Conservation (phyloP, 2,888 invertebrate species). For the Atherix ibis region DNA sequence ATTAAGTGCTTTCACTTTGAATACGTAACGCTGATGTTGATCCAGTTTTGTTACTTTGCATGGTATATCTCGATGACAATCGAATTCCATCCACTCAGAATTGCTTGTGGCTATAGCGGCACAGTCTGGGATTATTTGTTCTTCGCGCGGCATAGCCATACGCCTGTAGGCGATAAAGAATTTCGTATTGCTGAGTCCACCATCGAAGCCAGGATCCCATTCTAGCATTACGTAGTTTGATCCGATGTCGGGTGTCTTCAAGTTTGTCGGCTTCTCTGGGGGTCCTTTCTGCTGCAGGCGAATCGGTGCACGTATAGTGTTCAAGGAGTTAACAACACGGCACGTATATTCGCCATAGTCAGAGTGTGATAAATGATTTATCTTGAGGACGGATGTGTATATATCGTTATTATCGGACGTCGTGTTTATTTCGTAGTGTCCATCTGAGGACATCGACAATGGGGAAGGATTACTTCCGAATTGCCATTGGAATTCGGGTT, state of each 20-base stretch:
- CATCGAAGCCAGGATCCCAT: slow-evolving; percentile 86
- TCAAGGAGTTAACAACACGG: slow-evolving; percentile 67
- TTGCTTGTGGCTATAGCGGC: slow-evolving; percentile 40
- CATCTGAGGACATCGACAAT: slow-evolving; percentile 62
- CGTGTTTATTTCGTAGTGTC: slow-evolving; percentile 72
- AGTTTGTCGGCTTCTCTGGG: slow-evolving; percentile 64
- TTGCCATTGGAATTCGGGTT: slow-evolving; percentile 86
- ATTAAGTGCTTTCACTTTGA: slow-evolving; percentile 80
- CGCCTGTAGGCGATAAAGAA: slow-evolving; percentile 72
- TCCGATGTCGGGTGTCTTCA: slow-evolving; percentile 57
- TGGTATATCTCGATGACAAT: slow-evolving; percentile 71
- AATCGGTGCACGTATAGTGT: slow-evolving; percentile 59
- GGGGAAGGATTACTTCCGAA: slow-evolving; percentile 60
- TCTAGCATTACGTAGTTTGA: slow-evolving; percentile 62
- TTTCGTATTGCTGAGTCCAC: slow-evolving; percentile 71
- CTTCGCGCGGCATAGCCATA: slow-evolving; percentile 42
- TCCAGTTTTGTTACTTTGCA: slow-evolving; percentile 76
- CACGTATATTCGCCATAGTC: slow-evolving; percentile 90
- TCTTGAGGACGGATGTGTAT: slow-evolving; percentile 59
- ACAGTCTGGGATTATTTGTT: slow-evolving; percentile 44
- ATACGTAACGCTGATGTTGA: slow-evolving; percentile 72
- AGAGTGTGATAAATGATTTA: slow-evolving; percentile 58
- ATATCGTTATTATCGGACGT: slow-evolving; percentile 71
- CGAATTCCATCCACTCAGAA: slow-evolving; percentile 65
- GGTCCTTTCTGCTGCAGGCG: slow-evolving; percentile 72